phyloP scores from a whole-genome alignment of 2,888 invertebrate genomes.

The Pyrrhosoma nymphula region DNA sequence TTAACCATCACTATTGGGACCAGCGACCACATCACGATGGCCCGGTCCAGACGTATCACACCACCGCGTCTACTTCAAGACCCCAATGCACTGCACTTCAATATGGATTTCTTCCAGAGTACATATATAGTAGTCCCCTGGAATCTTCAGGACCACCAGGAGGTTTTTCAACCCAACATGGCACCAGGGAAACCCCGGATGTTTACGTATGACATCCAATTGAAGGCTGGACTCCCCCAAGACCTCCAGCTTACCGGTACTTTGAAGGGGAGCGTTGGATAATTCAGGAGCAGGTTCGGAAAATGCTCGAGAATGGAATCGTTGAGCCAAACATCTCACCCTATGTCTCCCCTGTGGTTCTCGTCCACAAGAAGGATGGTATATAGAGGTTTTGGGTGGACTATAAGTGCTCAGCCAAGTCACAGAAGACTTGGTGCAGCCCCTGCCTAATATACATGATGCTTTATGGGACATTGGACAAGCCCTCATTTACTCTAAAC shows the following conservation, averaged over 20 bases:
- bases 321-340: too few species aligned
- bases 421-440: constrained; percentile 71
- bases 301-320: too few species aligned
- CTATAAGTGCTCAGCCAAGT: constrained; percentile 72
- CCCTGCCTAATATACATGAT: constrained; percentile 72
- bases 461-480: constrained; percentile 72
- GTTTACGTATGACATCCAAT: not conserved
- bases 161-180: not conserved
- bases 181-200: not conserved
- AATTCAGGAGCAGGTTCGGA: too few species aligned
- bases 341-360: too few species aligned
- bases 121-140: not conserved
- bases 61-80: too few species aligned
- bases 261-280: not conserved
- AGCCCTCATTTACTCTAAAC: constrained; percentile 73
- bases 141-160: not conserved
- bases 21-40: too few species aligned
- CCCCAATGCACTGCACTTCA: not conserved
- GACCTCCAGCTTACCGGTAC: not conserved
- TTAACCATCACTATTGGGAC: too few species aligned
- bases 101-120: not conserved
- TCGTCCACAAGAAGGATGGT: constrained; percentile 70
- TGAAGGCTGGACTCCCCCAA: not conserved
- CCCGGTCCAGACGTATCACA: too few species aligned
- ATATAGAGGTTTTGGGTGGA: constrained; percentile 71